Base-by-base conservation (phyloP, 2,113 vertebrate species). In the Notothenia coriiceps region DNA sequence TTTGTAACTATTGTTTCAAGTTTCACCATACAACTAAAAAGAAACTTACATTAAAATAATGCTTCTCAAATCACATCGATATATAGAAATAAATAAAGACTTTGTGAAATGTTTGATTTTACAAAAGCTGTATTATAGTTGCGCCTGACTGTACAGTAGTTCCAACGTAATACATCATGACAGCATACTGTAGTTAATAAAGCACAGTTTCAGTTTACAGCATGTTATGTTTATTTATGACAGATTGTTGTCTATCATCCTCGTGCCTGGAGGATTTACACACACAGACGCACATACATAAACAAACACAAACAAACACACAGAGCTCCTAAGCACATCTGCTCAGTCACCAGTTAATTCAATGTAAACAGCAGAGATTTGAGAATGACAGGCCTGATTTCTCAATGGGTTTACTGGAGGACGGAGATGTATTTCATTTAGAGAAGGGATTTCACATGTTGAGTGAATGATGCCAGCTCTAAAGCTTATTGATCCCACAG, bases 381-480 rank as follows among this genome's bases (percentile, higher is more conserved):
- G 46, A 84, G 82, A 91, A 87, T 79, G 89, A 69, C 80, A 51
- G 76, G 60, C 76, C 59, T 44, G 74, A 85, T 88, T 93, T 89
- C 83, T 94, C 89, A 89, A 88, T 91, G 93, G 89, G 64, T 74
- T 40, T 55, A 50, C 66, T 15, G 82, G 52, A 77, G 56, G 35
- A 62, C 73, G 55, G 67, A 77, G 68, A 56, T 6, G 17, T 10
- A 2, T 69, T 88, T 84, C 68, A 85, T 40, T 15, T 65, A 84
- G 70, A 70, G 51, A 43, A 79, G 22, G 25, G 71, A 62, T 51
- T 52, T 50, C 40, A 68, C 64, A 61, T 68, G 64, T 68, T 35
- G 35, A 79, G 64, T 80, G 76, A 88, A 86, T 74, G 69, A 77
- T 44, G 22, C 52, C 8, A 61, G 40, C 35, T 9, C 1, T 9